Base-by-base conservation (phyloP, 2,888 invertebrate species). In the Lepetodrilus schrolli region DNA sequence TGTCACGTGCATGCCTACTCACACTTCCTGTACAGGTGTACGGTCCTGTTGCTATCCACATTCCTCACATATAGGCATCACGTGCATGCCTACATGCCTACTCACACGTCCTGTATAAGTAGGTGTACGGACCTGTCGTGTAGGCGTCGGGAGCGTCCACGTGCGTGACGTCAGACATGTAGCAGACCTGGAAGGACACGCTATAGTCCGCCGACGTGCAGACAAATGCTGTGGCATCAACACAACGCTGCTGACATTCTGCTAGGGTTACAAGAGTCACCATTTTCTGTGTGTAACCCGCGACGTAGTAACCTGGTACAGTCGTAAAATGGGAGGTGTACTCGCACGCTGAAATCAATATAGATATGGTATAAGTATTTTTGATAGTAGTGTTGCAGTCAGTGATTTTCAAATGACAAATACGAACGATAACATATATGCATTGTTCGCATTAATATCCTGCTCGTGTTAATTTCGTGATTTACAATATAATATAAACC, bases 131-230 rank as follows among this genome's bases (percentile, higher is more conserved):
- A 5, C 17, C 7, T 1, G 3, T 34, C 7, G 2, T 4, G 58
- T n/a, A 58, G 58, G 30, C 5, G 4, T 58, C 58, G 2, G 58
- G 58, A 4, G 17, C 26, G 34, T 58, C 58, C 10, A 30, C 30
- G 21, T 4, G 10, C 30, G 26, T 58, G 34, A 58, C 30, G 58
- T 58, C 13, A 58, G 58, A 58, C 30, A 58, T 10, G 34, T 58
- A 58, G 30, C 58, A 58, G 8, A 5, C 34, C 3, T 8, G 7
- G 1, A 2, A 4, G 51, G 1, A 1, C n/a, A 58, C 17, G 30
- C 10, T n/a, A 34, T 58, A 58, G 34, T 58, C 58, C 17, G 58
- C 58, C 7, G 58, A 58, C 30, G 26, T 58, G 17, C 58, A 58
- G 30, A 26, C 30, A 17, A n/a, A 34, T 4, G 58, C 10, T 7